These are phyloP conservation scores for Hippocampus zosterae DNA, from an alignment of 2,113 vertebrate genomes.

Conservation along the genomic window DNA sequence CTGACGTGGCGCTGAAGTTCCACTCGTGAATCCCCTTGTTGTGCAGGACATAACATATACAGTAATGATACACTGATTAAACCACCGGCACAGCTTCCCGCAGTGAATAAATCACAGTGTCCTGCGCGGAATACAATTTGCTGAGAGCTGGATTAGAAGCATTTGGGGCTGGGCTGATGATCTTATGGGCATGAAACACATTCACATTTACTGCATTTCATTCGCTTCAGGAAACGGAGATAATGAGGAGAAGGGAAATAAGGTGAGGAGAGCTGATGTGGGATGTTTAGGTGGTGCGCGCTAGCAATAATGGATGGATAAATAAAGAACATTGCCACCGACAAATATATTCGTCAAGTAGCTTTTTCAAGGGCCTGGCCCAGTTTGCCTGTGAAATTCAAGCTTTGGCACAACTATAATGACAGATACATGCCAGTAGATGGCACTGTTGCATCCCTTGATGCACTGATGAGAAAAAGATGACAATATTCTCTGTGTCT, in stretches of 20 bases:
- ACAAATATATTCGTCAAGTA: no score
- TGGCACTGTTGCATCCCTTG: no score
- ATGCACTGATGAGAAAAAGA: no score
- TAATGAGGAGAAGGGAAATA: not conserved
- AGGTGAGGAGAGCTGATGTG: constrained; percentile 10
- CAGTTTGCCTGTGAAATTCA: no score
- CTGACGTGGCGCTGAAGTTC: constrained; percentile 88
- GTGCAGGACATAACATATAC: constrained; percentile 35
- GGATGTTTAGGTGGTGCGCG: not conserved
- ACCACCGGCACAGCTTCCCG: constrained; percentile 12
- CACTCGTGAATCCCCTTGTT: constrained; percentile 94
- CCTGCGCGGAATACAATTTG: not conserved
- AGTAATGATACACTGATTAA: constrained; percentile 3
- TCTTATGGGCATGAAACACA: constrained; percentile 1
- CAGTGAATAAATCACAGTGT: not conserved
- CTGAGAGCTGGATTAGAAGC: not conserved
- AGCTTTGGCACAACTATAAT: no score
- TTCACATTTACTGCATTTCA: constrained; percentile 5
- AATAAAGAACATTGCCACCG: not conserved
- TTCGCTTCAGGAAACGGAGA: not conserved
- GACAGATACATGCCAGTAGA: no score
- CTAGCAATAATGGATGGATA: not conserved
- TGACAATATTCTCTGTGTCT: no score
- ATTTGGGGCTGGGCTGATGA: not conserved
- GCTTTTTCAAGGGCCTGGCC: no score